phyloP scores from a whole-genome alignment of 1,140 invertebrate species.

The Pomacea maculata region DNA sequence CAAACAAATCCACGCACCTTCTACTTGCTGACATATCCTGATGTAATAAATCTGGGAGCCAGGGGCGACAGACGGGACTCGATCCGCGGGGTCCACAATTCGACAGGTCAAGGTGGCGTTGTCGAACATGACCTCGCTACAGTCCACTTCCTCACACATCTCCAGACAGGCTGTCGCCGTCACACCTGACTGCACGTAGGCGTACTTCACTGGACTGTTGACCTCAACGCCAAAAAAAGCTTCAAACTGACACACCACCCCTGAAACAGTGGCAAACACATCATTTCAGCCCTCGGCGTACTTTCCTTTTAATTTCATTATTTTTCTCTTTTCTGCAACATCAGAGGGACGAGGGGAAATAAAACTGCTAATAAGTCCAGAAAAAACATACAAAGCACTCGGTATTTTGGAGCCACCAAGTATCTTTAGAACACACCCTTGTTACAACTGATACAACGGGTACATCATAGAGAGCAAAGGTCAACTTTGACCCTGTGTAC shows the following conservation, averaged over 20 bases:
- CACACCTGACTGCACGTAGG: not conserved
- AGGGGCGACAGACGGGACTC: not conserved
- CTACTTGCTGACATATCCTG: not conserved
- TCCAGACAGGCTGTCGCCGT: not conserved
- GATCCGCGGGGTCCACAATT: not conserved
- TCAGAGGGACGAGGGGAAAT: not conserved
- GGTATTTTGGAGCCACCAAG: not conserved
- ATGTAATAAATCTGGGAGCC: constrained; percentile 10
- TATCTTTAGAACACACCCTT: not conserved
- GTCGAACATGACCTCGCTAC: constrained; percentile 10
- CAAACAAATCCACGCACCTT: not conserved
- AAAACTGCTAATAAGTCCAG: not conserved
- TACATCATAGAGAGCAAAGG: not conserved
- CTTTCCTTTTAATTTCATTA: too few relatives aligned
- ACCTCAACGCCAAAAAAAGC: constrained; percentile 19
- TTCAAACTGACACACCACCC: constrained; percentile 14
- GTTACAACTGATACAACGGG: not conserved
- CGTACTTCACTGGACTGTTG: constrained; percentile 8
- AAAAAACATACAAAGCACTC: not conserved
- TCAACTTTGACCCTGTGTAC: not conserved
- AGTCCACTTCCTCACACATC: constrained; percentile 7
- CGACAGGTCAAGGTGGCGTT: not conserved
- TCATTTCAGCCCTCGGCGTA: not conserved
- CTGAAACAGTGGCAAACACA: not conserved
- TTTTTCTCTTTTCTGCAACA: too few relatives aligned